These are phyloP conservation scores for Helicoverpa armigera DNA, from an alignment of 1,140 invertebrate genomes.

Conservation along the genomic window DNA sequence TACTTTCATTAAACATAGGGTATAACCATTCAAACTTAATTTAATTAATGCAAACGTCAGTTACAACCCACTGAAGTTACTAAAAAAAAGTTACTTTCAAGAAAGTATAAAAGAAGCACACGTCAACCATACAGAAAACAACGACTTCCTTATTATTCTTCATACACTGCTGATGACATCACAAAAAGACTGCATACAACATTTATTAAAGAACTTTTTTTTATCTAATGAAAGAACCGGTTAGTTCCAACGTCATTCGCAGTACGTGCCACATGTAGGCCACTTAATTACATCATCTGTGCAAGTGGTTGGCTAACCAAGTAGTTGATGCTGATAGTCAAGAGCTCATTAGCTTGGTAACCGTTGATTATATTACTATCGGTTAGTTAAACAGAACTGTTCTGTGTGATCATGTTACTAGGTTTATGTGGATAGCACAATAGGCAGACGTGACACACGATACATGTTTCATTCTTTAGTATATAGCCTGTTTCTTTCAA, in stretches of 20 bases:
- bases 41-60: no score
- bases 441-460: no score
- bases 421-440: neutral
- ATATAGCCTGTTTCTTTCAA: no score
- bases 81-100: no score
- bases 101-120: no score
- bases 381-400: conserved; percentile 19
- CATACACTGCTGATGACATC: neutral
- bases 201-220: conserved; percentile 18
- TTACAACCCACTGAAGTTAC: no score
- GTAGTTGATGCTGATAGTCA: conserved; percentile 14
- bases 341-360: conserved; percentile 4
- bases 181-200: neutral
- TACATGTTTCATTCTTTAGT: no score
- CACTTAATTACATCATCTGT: conserved; percentile 31
- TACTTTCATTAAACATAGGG: no score
- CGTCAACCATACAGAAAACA: no score
- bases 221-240: conserved; percentile 5
- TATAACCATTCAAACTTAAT: no score
- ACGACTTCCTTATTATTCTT: no score
- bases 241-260: conserved; percentile 1
- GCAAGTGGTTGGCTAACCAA: conserved; percentile 3
- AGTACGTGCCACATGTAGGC: conserved; percentile 1
- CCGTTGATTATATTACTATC: conserved; percentile 3
- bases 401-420: neutral